Evolutionary conservation across 2,888 invertebrate species (phyloP).

Genomic region (Drymonia ruficornis): DNA sequence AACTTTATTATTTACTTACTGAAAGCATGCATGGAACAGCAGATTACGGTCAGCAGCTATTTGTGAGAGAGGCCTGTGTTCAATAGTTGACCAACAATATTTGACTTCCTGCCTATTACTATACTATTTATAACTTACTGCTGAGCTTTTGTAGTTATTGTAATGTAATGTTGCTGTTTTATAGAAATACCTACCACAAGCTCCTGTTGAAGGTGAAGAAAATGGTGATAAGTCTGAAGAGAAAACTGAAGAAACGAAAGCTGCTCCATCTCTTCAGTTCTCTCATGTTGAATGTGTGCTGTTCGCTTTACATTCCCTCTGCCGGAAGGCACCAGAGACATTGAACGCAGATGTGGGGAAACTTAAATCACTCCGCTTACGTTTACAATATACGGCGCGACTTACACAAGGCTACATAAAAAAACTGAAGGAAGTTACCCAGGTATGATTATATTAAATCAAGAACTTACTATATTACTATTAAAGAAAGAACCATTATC

Average conservation of each 20-base stretch:
- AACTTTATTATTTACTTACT: conserved; percentile 37
- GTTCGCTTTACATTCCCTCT: conserved; percentile 90
- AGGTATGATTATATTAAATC: conserved; percentile 55
- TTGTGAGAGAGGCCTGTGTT: background rate
- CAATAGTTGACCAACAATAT: too few species aligned
- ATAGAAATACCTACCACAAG: conserved; percentile 95
- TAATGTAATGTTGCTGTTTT: conserved; percentile 34
- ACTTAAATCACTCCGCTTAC: conserved; percentile 93
- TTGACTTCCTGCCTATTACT: too few species aligned
- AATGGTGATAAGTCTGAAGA: conserved; percentile 68
- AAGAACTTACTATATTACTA: background rate
- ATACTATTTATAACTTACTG: too few species aligned
- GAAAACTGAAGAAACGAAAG: conserved; percentile 63
- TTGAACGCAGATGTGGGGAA: conserved; percentile 88
- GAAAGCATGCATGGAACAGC: background rate
- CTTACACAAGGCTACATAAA: conserved; percentile 94
- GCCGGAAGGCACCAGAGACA: conserved; percentile 90
- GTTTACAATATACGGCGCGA: conserved; percentile 96
- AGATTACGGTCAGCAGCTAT: background rate
- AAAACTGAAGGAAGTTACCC: conserved; percentile 87
- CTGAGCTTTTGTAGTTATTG: too few species aligned
- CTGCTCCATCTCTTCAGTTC: conserved; percentile 95
- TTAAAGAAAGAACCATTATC: too few species aligned
- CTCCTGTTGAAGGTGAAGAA: conserved; percentile 86
- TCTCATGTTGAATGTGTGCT: conserved; percentile 97